Evolutionary conservation across 2,888 invertebrate genomes (phyloP), one percentile per base, ranked within the genome.

Genomic region (Drosophila sordidula): DNA sequence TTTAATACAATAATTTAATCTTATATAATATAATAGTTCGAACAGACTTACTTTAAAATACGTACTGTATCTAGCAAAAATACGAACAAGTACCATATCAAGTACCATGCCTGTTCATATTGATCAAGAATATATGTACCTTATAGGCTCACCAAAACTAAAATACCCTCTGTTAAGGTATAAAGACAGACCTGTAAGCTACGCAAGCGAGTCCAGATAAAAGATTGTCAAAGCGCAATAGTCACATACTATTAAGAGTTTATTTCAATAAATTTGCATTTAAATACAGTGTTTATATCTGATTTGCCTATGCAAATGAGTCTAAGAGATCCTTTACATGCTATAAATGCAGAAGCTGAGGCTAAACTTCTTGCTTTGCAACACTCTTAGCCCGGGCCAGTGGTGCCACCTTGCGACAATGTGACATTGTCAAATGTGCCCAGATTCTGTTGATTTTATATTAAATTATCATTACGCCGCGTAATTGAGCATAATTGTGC

Each of bases 291-390:
- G 36, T 6, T 34, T 1, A 26, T 34, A 69, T 68, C 49, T 16
- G 38, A 67, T 69, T 57, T n/a, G 36, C 25, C 45, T 69, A 67
- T 45, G 61, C 12, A 46, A 70, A 69, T 59, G 11, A 14, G 12
- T 11, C n/a, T 9, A 14, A 14, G 25, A 52, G 11, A 34, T 32
- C 26, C 6, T 29, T 6, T 29, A 29, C 1, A 29, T 6, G 18
- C 18, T 18, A 32, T 32, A 34, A 12, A 34, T 12, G 4, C 34
- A 34, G 12, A 32, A 26, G 6, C 12, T 22, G 18, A 32, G 22
- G 11, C 47, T 9, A 6, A n/a, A 34, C 26, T 47, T 12, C 6
- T 5, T 11, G 2, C 6, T 12, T 8, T 39, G 38, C 32, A 18
- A 18, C 18, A 18, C 18, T 18, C 18, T 18, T 18, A 18, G 18